Percentiles rank a stretch among this genome's conserved stretches.
These are phyloP conservation scores for Heliconius melpomene DNA, from an alignment of 1,140 invertebrate genomes.

Conservation along the genomic window DNA sequence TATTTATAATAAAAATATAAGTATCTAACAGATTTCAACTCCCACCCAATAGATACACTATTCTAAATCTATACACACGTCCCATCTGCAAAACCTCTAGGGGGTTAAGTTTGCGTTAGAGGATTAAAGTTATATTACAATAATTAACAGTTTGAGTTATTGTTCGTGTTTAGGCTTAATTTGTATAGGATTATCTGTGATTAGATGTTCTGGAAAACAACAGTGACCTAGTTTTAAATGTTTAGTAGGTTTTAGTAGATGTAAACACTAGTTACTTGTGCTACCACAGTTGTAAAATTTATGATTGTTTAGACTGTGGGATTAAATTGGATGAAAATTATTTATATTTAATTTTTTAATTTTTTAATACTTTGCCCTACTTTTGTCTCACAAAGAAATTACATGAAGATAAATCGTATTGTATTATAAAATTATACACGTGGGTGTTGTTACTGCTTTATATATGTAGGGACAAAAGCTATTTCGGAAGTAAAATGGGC, in stretches of 20 bases:
- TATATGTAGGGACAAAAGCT: background rate
- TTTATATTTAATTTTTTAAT: too few relatives aligned
- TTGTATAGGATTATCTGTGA: conserved; percentile 7
- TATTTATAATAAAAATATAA: too few relatives aligned
- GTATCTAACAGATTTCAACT: too few relatives aligned
- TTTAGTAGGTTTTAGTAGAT: background rate
- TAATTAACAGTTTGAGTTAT: conserved; percentile 6
- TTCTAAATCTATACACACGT: background rate
- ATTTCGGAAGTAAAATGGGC: background rate
- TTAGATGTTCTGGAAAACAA: background rate
- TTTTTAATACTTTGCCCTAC: background rate
- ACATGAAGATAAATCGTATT: background rate
- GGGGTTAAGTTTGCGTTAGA: background rate
- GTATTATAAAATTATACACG: background rate
- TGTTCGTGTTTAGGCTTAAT: background rate
- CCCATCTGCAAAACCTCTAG: background rate
- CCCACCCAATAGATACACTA: too few relatives aligned
- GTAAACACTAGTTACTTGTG: background rate
- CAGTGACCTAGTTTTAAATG: background rate
- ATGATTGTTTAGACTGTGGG: too few relatives aligned
- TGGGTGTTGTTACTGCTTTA: background rate
- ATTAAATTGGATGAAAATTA: background rate
- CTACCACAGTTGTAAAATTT: too few relatives aligned
- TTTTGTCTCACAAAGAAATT: background rate
- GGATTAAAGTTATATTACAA: conserved; percentile 14